Percentiles rank a stretch among this genome's conserved stretches.
These are phyloP conservation scores for Chlorospingus flavigularis DNA, from an alignment of 2,797 vertebrate genomes.

Conservation along the genomic window DNA sequence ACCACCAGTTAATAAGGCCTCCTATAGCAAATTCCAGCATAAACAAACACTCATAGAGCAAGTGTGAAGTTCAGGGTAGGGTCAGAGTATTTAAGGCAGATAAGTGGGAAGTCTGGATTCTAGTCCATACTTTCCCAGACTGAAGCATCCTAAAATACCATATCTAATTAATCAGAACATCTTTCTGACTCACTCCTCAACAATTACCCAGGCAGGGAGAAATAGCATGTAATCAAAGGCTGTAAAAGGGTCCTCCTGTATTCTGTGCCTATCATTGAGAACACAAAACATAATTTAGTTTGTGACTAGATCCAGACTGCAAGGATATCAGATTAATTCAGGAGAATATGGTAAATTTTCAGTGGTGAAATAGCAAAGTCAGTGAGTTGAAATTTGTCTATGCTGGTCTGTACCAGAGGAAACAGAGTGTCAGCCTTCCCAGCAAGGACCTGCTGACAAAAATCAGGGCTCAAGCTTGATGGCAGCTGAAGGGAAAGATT, in stretches of 20 bases:
- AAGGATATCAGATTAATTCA: neutral
- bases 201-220: slow-evolving; percentile 67
- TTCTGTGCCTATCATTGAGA: slow-evolving; percentile 27
- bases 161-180: slow-evolving; percentile 73
- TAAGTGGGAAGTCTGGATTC: slow-evolving; percentile 72
- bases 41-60: slow-evolving; percentile 60
- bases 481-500: neutral
- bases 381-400: neutral
- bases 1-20: slow-evolving; percentile 66
- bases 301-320: neutral
- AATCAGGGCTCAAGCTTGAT: neutral
- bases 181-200: slow-evolving; percentile 66
- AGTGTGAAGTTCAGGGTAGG: slow-evolving; percentile 24
- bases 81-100: slow-evolving; percentile 44
- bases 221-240: slow-evolving; percentile 62
- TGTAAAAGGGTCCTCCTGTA: slow-evolving; percentile 37
- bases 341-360: neutral
- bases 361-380: neutral
- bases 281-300: slow-evolving; percentile 16
- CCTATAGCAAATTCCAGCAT: slow-evolving; percentile 56
- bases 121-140: slow-evolving; percentile 41
- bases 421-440: neutral
- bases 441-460: neutral
- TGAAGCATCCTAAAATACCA: slow-evolving; percentile 65
- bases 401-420: accelerated